Evolutionary conservation across 2,888 invertebrate genomes (phyloP).

Genomic region (Tiliacea citrago): DNA sequence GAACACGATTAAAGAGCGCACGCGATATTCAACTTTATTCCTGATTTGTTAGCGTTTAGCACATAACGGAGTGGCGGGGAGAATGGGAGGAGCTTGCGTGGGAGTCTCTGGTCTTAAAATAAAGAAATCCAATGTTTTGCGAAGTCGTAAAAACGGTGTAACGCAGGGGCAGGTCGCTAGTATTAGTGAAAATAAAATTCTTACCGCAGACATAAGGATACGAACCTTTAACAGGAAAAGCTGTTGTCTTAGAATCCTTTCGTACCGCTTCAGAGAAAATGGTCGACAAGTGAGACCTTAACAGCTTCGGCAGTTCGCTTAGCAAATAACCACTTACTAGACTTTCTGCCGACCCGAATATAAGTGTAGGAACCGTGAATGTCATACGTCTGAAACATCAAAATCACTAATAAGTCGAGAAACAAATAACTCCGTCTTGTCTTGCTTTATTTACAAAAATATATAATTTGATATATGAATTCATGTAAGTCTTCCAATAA

Average conservation of each 20-base stretch:
- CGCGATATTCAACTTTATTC: no score
- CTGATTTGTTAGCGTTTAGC: no score
- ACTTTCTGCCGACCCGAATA: constrained; percentile 53
- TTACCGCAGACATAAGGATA: not conserved
- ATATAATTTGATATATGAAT: not conserved
- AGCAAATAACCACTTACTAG: constrained; percentile 71
- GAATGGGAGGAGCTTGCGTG: no score
- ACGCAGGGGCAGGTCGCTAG: not conserved
- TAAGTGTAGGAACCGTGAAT: constrained; percentile 55
- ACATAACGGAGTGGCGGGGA: no score
- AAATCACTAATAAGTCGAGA: not conserved
- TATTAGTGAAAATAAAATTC: not conserved
- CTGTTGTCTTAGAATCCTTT: no score
- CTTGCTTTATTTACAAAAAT: not conserved
- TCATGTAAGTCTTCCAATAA: not conserved
- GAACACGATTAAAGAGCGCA: no score
- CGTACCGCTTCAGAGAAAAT: constrained; percentile 1
- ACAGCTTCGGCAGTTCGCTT: constrained; percentile 69
- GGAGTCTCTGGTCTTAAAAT: no score
- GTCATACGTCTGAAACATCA: constrained; percentile 62
- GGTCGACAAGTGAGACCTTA: not conserved
- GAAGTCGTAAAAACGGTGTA: not conserved
- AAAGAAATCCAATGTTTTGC: not conserved
- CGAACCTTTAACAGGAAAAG: fast-evolving
- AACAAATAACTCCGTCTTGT: not conserved